Conservation (phyloP, 2,113 vertebrate genomes). For the Sylvia atricapilla region DNA sequence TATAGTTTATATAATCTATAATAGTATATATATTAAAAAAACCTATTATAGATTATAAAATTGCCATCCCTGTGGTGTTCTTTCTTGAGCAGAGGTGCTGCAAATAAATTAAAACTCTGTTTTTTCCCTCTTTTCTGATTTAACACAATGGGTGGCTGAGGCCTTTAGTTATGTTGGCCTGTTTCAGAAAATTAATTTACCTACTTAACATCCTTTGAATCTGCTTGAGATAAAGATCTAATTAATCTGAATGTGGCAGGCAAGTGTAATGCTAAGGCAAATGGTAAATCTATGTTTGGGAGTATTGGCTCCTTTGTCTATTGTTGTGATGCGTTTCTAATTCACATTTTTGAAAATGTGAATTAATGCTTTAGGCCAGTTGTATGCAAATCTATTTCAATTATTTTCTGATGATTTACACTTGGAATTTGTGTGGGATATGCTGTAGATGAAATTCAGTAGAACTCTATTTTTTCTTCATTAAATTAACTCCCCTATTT, state of each 20-base stretch:
- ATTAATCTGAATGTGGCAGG: background rate
- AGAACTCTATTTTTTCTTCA: background rate
- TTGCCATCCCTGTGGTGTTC: background rate
- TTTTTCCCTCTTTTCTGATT: background rate
- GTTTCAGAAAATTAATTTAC: background rate
- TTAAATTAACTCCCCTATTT: background rate
- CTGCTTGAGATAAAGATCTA: constrained; percentile 6
- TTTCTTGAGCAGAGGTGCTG: background rate
- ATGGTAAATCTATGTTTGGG: background rate
- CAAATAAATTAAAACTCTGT: background rate
- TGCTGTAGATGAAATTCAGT: background rate
- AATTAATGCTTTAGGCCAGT: background rate
- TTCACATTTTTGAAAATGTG: background rate
- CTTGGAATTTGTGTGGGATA: background rate
- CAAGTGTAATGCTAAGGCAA: background rate
- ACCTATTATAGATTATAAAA: background rate
- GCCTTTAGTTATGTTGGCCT: background rate
- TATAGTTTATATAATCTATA: too few species aligned
- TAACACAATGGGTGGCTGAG: background rate
- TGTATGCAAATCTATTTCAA: background rate
- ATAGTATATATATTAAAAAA: too few species aligned
- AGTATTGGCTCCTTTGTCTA: background rate
- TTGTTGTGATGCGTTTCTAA: background rate
- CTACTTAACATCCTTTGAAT: background rate
- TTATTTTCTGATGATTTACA: background rate